Evolutionary conservation across 1,140 invertebrate genomes (phyloP).

Genomic region (Stegodyphus dumicola): DNA sequence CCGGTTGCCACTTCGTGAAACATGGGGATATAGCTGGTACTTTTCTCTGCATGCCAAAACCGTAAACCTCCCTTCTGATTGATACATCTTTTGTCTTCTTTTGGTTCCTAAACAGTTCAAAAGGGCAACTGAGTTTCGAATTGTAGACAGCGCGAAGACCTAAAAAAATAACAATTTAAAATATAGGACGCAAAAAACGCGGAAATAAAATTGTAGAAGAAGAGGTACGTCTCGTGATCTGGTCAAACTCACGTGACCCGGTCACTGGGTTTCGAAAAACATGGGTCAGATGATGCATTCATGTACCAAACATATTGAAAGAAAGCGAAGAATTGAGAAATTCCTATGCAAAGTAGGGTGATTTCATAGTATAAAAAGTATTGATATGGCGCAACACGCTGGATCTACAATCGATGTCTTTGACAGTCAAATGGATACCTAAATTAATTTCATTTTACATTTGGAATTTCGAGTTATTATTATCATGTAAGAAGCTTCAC

Average conservation of each 20-base stretch:
- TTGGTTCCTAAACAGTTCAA: not conserved
- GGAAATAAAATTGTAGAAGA: not conserved
- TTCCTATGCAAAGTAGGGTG: no score
- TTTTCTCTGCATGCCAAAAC: not conserved
- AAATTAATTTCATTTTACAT: no score
- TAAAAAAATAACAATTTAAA: slow-evolving; percentile 15
- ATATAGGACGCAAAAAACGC: not conserved
- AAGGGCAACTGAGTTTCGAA: not conserved
- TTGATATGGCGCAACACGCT: no score
- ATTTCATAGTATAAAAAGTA: no score
- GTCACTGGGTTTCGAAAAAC: slow-evolving; percentile 19
- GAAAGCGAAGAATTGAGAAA: no score
- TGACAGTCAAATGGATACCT: no score
- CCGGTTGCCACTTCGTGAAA: not conserved
- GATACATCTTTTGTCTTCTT: slow-evolving; percentile 23
- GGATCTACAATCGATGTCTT: no score
- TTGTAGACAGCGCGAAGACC: not conserved
- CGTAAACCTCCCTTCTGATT: slow-evolving; percentile 9
- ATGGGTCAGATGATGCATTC: no score
- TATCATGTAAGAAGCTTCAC: no score
- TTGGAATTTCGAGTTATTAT: no score
- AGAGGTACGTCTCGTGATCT: not conserved
- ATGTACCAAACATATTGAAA: no score
- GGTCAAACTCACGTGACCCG: slow-evolving; percentile 17
- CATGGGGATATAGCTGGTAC: not conserved